Evolutionary conservation across 2,113 vertebrate species (phyloP).

Genomic region (Cyanocitta stelleri): DNA sequence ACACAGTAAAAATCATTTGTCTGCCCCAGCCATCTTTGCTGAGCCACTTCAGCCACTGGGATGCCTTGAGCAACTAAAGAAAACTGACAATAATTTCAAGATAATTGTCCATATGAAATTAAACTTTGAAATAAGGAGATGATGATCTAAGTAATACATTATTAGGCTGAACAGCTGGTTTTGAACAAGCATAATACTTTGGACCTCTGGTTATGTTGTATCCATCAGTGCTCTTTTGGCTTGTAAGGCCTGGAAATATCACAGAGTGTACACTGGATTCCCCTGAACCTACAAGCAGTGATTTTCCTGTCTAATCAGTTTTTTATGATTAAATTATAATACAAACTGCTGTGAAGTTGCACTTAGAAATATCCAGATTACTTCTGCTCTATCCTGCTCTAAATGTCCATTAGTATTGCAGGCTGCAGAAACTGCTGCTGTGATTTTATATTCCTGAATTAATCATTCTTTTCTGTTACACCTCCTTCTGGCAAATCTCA

Average conservation of each 20-base stretch:
- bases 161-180: not conserved
- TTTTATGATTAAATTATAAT: not conserved
- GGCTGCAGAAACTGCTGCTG: not conserved
- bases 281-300: not conserved
- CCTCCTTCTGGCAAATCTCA: not conserved
- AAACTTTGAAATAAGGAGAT: not conserved
- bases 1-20: not conserved
- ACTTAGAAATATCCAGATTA: not conserved
- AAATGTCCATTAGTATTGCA: not conserved
- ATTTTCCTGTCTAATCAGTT: not conserved
- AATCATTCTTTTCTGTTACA: not conserved
- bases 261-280: not conserved
- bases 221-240: not conserved
- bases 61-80: not conserved
- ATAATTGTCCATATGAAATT: not conserved
- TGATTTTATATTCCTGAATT: not conserved
- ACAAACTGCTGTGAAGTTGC: not conserved
- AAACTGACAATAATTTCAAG: not conserved
- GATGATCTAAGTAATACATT: not conserved
- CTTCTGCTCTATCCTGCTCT: not conserved
- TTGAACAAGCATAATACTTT: not conserved
- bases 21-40: not conserved
- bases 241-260: not conserved
- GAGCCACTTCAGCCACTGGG: not conserved
- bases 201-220: not conserved